Evolutionary conservation across 2,888 invertebrate genomes (phyloP), one percentile per base, ranked within the genome.

Genomic region (Pandemis heparana): DNA sequence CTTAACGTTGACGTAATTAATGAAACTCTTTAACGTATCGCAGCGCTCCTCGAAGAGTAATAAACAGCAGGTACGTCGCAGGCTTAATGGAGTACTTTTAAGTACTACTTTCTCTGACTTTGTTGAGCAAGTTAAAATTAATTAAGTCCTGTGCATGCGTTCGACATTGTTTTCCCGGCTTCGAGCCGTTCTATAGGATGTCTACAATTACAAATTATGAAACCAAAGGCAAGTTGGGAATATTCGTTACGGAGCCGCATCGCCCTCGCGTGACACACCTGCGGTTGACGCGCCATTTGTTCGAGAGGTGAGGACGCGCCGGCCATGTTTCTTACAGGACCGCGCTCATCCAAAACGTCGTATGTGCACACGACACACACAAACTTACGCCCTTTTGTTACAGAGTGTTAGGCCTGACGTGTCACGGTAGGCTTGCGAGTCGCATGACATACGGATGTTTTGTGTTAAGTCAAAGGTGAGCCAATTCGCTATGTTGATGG

Each of bases 271-370:
- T 76, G 82, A 84, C 87, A 84, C 92, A 91, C 89, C 91, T 92
- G 92, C 82, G 91, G 88, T 87, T 91, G 92, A 91, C 92, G 87
- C 79, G 85, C 86, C 89, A 91, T 92, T 92, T 91, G 89, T 90
- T 90, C 84, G 84, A 80, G 75, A 78, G 79, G 78, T 81, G 77
- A 82, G 82, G 82, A 82, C 85, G 82, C 65, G 65, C 59, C 71
- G 23, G 53, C 59, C 64, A 64, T 56, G 65, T 71, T 65, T 65
- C 71, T 71, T 71, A 60, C 48, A 23, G 39, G 39, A 39, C 38
- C 65, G 7, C 56, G 5, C 59, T 10, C 38, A 39, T 48, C 14
- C 23, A 56, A 43, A 64, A 18, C 38, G 46, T 12, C 59, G 56
- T 59, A 70, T 70, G 46, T 12, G 8, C 46, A 7, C 8, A 51